Evolutionary conservation across 2,888 invertebrate genomes (phyloP), one percentile per base, ranked within the genome.

Genomic region (Cephus spinipes): DNA sequence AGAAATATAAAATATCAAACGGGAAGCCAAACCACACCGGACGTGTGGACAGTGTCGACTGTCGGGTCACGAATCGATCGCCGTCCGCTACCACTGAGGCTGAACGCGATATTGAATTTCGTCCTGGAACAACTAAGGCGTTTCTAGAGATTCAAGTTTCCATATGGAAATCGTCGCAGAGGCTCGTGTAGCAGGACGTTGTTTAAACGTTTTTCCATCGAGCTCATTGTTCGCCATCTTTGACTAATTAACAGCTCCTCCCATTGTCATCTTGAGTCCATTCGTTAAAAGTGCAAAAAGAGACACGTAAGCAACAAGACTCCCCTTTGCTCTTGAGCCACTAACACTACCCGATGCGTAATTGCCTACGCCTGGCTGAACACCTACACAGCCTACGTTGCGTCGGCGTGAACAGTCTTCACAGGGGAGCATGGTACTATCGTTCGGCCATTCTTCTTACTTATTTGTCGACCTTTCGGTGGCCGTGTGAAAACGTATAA

Each of bases 31-130:
- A 79, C 76, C 78, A 76, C 80, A 79, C 81, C 80, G 77, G 80
- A 76, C 77, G 32, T 32, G 31, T 12, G 71, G 71, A 71, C 71
- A 31, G 32, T 12, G 71, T 32, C 31, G 31, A 31, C 15, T 3
- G 71, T 32, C 31, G 31, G 4, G 32, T 3, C 12, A 80, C 77
- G 75, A 79, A 81, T 81, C 81, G 80, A 81, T 81, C 81, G 79
- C 9, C 12, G 76, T 68, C 75, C 55, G 78, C 75, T 73, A 69
- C 77, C 79, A 76, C 79, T 81, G 73, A 79, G 79, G 79, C 80
- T 73, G 78, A 78, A 80, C 79, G 76, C 31, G 74, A 79, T 77
- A 80, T 80, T 81, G 79, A 74, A 76, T 79, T 82, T 79, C 81
- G 55, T 23, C 55, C 55, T 55, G 55, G 55, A 55, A 9, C 55